Evolutionary conservation across 1,140 invertebrate species (phyloP).

Genomic region (Pemphigus obesinymphae): DNA sequence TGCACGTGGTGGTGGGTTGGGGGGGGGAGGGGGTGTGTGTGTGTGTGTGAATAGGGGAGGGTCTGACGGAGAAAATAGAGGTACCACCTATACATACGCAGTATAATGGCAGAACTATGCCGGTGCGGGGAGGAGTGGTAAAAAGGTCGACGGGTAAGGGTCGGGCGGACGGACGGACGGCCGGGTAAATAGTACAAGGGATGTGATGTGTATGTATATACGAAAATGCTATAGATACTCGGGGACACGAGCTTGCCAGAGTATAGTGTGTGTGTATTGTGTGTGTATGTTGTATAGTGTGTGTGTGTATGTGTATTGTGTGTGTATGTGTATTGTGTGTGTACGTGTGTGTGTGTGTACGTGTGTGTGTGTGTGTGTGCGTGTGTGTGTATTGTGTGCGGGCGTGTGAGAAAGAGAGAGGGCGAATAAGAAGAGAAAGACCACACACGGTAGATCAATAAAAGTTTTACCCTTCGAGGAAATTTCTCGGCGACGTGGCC

Average conservation of each 20-base stretch:
- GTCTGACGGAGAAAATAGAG: no score
- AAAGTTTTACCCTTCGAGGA: conserved; percentile 40
- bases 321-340: not conserved
- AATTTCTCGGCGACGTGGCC: conserved; percentile 35
- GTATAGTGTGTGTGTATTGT: not conserved
- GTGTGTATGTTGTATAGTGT: not conserved
- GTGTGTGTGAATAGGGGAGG: not conserved
- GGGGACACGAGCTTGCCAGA: not conserved
- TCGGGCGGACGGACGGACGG: not conserved
- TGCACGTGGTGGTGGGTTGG: not conserved
- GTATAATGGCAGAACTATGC: no score
- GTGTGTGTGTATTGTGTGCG: not conserved
- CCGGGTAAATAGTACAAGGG: conserved; percentile 23
- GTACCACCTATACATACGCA: no score
- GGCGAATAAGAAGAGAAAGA: not conserved
- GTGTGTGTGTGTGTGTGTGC: not conserved
- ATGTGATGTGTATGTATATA: conserved; percentile 1
- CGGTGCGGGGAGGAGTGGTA: not conserved
- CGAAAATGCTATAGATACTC: conserved; percentile 33
- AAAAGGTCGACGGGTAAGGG: not conserved
- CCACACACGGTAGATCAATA: conserved; percentile 38
- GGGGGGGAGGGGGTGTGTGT: not conserved
- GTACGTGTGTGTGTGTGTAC: not conserved
- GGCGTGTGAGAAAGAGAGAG: no score
- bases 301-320: not conserved